A percentile compares a stretch with the other conserved stretches of the same genome.
phyloP scores from a whole-genome alignment of 2,113 vertebrate species.

The Tapirus terrestris region DNA sequence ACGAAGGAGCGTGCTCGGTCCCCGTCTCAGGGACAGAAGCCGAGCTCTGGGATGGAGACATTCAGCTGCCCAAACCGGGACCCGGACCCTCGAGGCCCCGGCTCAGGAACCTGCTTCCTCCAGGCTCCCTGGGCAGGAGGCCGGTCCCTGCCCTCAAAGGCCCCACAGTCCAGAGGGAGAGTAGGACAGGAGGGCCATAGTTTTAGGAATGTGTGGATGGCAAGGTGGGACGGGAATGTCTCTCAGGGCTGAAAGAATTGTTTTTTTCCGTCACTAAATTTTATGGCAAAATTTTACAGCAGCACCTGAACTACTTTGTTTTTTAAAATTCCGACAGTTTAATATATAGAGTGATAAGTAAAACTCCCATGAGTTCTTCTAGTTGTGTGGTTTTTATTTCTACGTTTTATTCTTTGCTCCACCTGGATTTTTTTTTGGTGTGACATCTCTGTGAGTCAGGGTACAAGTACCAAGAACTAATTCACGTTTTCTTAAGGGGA shows the following conservation, averaged over 20 bases:
- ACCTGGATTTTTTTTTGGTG: background rate
- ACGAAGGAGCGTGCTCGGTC: too few relatives aligned
- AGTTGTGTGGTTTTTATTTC: background rate
- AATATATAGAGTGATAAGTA: too few relatives aligned
- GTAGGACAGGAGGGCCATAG: background rate
- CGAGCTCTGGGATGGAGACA: too few relatives aligned
- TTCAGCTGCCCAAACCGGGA: too few relatives aligned
- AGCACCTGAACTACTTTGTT: background rate
- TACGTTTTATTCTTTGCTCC: background rate
- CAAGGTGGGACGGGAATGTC: background rate
- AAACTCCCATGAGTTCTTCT: background rate
- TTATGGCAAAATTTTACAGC: background rate
- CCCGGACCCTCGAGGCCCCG: background rate
- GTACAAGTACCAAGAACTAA: background rate
- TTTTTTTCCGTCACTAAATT: background rate
- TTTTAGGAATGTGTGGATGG: accelerated
- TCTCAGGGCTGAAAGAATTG: background rate
- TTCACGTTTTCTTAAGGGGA: background rate
- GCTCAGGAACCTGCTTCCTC: background rate
- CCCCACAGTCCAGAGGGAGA: accelerated
- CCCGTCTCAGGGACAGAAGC: background rate
- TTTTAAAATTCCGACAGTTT: background rate
- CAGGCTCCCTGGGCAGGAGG: accelerated
- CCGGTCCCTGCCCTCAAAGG: background rate
- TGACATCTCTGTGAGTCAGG: background rate